Base-by-base conservation (phyloP, 2,888 invertebrate genomes). In the Cryptops parisi region DNA sequence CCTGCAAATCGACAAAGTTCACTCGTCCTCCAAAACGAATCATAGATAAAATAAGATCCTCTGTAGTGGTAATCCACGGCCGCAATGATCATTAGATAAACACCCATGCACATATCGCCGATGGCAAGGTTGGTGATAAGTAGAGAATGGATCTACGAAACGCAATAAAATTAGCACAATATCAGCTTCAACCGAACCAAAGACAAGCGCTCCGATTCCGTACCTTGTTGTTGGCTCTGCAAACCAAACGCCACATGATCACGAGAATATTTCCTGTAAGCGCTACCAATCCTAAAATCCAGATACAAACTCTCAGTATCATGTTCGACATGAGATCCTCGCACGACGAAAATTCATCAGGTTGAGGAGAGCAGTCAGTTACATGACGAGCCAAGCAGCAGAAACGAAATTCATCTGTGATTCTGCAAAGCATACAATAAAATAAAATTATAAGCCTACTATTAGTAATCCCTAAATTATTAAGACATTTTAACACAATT, bases 201-300 rank as follows among this genome's bases (percentile, higher is more conserved):
- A n/a, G n/a, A n/a, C n/a, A n/a, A n/a, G n/a, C n/a, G n/a, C n/a
- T n/a, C n/a, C n/a, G n/a, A n/a, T n/a, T n/a, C 26, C 55, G 48
- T 58, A 72, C 72, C 68, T 66, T 69, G 57, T 70, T 69, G 47
- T 68, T 67, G 54, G 69, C 63, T 39, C 68, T 64, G 58, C 70
- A 70, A 27, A 64, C 60, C 22, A 63, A 58, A 17, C 70, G 60
- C 66, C 68, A 70, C n/a, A 62, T 59, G 46, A 70, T 68, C 52
- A 70, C 70, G 45, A 67, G 58, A 15, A 65, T 54, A 57, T 70
- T 70, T 17, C 68, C 69, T 1, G 64, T 49, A n/a, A 67, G 64
- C 3, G 70, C 68, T 9, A 68, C 60, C 3, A 64, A 57, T 3
- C 68, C 69, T 38, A 70, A 60, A 22, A 67, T 62, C 69, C 69